Evolutionary conservation across 1,140 invertebrate genomes (phyloP).

Genomic region (Oedothorax gibbosus): DNA sequence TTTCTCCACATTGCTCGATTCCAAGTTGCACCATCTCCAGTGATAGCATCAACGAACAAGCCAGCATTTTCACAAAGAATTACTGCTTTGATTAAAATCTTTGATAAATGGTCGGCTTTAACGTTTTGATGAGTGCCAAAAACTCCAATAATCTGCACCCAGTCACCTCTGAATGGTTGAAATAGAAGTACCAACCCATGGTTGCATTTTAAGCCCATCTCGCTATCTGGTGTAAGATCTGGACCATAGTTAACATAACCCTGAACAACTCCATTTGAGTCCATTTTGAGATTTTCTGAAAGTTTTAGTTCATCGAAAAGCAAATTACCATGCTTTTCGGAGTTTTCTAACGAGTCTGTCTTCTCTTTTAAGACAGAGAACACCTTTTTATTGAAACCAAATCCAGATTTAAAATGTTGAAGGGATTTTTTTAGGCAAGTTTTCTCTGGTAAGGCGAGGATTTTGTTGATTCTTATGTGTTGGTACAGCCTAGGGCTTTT

Average conservation of each 20-base stretch:
- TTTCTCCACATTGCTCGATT: slow-evolving; percentile 18
- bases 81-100: slow-evolving; percentile 4
- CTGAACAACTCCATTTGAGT: slow-evolving; percentile 5
- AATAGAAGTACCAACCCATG: neutral
- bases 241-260: slow-evolving; percentile 9
- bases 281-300: slow-evolving; percentile 12
- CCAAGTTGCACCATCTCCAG: slow-evolving; percentile 23
- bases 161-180: slow-evolving; percentile 5
- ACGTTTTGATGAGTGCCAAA: neutral
- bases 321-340: neutral
- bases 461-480: neutral
- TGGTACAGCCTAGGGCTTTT: slow-evolving; percentile 5
- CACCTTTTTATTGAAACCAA: neutral
- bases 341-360: too few relatives aligned
- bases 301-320: slow-evolving; percentile 30
- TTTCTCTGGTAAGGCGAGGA: slow-evolving; percentile 6
- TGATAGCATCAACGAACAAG: slow-evolving; percentile 17
- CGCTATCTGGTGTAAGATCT: neutral
- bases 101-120: neutral
- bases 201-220: neutral
- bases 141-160: slow-evolving; percentile 13
- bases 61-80: neutral
- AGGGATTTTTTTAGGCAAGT: slow-evolving; percentile 7
- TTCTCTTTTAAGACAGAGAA: slow-evolving; percentile 15
- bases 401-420: neutral